Evolutionary conservation across 35 echinoderm and acorn worm species (phyloP), one percentile per base, ranked within the genome.

Genomic region (Ophioderma brevispina): DNA sequence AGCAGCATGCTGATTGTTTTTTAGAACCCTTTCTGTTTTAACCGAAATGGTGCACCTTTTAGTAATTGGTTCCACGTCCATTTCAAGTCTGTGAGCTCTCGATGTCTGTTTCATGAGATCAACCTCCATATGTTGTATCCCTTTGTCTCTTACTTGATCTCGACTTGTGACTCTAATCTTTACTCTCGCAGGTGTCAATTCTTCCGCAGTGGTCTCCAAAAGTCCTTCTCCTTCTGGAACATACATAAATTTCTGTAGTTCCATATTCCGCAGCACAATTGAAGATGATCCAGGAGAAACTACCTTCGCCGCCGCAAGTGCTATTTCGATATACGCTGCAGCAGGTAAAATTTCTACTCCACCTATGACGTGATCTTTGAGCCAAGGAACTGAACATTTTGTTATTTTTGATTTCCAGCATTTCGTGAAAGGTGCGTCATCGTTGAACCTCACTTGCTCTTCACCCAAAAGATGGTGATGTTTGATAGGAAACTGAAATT

Each of bases 221-320:
- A 18, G 5, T 0, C 75, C 32, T 78, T 78, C 43, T 1, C 37
- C 11, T 0, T 83, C 38, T 50, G 89, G 75, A n/a, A 76, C 89
- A 91, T 85, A 91, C 41, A 91, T 70, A 37, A 91, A 91, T 15
- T 81, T 81, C 32, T 91, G 80, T 28, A 91, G 85, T 0, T 23
- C 23, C 13, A 91, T 4, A 38, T 84, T 76, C 43, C 23, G n/a
- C 11, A 91, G 81, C 35, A 55, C 21, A 2, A 79, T 32, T 21
- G 35, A 37, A 1, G 13, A 32, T 30, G 31, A 4, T n/a, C 35
- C 13, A 0, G 2, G 0, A 50, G 31, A 49, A 13, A 78, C 5
- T 36, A 25, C 50, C 35, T 30, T 31, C 25, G 64, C 18, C 35
- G 40, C 89, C 19, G 89, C 81, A 31, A 91, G 81, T 6, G 89